Evolutionary conservation across 2,888 invertebrate genomes (phyloP), one percentile per base, ranked within the genome.

Genomic region (Copidosoma aretas): DNA sequence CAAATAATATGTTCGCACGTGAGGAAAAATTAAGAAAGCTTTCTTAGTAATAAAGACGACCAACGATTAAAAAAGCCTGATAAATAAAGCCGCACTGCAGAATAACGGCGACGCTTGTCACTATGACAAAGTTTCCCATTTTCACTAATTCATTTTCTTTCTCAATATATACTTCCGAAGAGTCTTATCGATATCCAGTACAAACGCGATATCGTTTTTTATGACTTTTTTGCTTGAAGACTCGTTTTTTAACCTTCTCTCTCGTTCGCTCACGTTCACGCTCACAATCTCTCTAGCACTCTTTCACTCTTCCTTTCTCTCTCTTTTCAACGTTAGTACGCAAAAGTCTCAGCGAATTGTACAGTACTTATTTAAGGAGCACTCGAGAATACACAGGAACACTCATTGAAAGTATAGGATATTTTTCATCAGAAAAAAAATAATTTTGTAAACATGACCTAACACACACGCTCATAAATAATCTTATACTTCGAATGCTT

Each of bases 101-200:
- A 56, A 65, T 68, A 71, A 67, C 66, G 66, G 60, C 64, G 19
- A 60, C 49, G 41, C 63, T 68, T 8, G 68, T 64, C 60, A 14
- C 66, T 64, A 67, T 68, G 68, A 71, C 68, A 67, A 60, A 65
- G 43, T 22, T 62, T 64, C 64, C 8, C 32, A 32, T 32, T 32
- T 32, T 8, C 8, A 32, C 32, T 60, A 25, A 22, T 60, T 64
- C 25, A 60, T 51, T 60, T 32, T 25, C 15, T 59, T 64, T 70
- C 12, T 32, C 21, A 58, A 39, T 58, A 32, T 32, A 68, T 68
- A 57, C 19, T 68, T 66, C 64, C 68, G 63, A 64, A 68, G 68
- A 68, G 62, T 63, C 65, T 64, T 67, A 71, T n/a, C 66, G 66
- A 71, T 71, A 68, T 68, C 66, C 68, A 71, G 68, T 71, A 71